Evolutionary conservation across 2,113 vertebrate species (phyloP).

Genomic region (Pongo abelii): DNA sequence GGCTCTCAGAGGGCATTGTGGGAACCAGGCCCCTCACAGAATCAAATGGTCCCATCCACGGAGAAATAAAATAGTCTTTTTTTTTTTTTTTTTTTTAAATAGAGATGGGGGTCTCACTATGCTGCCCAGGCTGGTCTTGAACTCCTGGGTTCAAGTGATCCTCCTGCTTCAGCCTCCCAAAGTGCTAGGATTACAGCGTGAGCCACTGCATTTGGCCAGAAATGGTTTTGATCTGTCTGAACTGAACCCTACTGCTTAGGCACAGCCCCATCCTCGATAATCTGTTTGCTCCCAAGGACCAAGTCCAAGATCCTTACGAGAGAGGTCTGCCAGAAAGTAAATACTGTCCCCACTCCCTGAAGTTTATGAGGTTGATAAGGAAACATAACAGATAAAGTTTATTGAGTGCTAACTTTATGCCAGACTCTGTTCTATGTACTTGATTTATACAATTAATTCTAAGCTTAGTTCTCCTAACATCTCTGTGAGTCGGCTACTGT

Average conservation of each 20-base stretch:
- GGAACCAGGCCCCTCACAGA: not conserved
- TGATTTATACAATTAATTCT: not conserved
- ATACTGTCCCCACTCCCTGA: not conserved
- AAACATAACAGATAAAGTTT: not conserved
- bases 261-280: not conserved
- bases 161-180: too few relatives aligned
- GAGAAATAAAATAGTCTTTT: not conserved
- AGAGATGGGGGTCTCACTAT: too few relatives aligned
- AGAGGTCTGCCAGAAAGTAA: not conserved
- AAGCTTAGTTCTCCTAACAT: not conserved
- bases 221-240: conserved; percentile 4
- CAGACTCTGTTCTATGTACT: not conserved
- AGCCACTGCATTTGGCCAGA: too few relatives aligned
- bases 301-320: not conserved
- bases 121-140: too few relatives aligned
- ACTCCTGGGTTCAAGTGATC: too few relatives aligned
- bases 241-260: not conserved
- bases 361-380: not conserved
- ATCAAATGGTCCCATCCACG: not conserved
- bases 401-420: not conserved
- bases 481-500: not conserved
- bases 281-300: not conserved
- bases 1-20: not conserved
- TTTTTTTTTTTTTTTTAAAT: too few relatives aligned
- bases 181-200: too few relatives aligned